These are phyloP conservation scores for Cyclargus thomasi DNA, from an alignment of 1,140 invertebrate genomes.

Conservation along the genomic window DNA sequence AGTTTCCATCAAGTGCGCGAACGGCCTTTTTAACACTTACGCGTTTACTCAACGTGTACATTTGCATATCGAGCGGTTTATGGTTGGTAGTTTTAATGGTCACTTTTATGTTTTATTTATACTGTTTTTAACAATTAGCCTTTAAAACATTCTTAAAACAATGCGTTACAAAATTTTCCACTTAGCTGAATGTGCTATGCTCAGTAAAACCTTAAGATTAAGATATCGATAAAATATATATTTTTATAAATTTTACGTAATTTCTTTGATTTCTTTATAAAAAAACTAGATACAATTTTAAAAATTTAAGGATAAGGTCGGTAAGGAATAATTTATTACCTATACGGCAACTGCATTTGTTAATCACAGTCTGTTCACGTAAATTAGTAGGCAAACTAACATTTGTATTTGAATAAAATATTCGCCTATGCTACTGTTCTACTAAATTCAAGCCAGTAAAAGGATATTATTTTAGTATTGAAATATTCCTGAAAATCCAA, in stretches of 20 bases:
- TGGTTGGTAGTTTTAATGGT: constrained; percentile 9
- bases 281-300: no score
- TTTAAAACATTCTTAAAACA: not conserved
- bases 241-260: no score
- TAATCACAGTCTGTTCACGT: not conserved
- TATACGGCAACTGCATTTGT: no score
- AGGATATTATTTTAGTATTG: no score
- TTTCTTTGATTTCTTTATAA: no score
- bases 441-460: not conserved
- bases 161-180: constrained; percentile 11
- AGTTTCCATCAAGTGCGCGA: constrained; percentile 60
- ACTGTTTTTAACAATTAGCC: constrained; percentile 8
- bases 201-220: not conserved
- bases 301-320: no score
- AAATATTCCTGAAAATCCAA: no score
- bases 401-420: not conserved
- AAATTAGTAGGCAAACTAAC: not conserved
- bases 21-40: constrained; percentile 57
- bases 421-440: not conserved
- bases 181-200: not conserved
- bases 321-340: no score
- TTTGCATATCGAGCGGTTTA: constrained; percentile 30
- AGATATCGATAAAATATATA: no score
- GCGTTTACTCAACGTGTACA: constrained; percentile 40
- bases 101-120: constrained; percentile 13